Evolutionary conservation across 2,888 invertebrate genomes (phyloP), one percentile per base, ranked within the genome.

Genomic region (Halictus quadricinctus): DNA sequence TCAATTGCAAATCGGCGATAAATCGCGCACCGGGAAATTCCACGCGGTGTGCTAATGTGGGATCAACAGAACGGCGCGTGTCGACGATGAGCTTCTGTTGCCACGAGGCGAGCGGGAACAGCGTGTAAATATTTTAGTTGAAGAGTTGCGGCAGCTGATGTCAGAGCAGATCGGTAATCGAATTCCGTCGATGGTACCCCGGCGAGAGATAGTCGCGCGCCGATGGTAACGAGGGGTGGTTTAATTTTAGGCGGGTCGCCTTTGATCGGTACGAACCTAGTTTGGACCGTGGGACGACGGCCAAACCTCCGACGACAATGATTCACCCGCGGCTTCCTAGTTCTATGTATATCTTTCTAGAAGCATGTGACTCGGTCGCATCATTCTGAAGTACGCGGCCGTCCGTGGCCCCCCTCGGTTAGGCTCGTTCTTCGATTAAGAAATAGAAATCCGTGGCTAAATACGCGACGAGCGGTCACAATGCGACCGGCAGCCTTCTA

Each of bases 191-290:
- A 88, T 85, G 86, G 73, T 50, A 66, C 13, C n/a, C 7, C 13
- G 8, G 21, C 21, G 12, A 12, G 41, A 2, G n/a, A 18, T 13
- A n/a, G 43, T 21, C 5, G 43, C n/a, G 72, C 69, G 84, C 75
- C 69, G 84, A n/a, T 64, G 86, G 84, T 84, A 86, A 85, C 79
- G 73, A 80, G 74, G 88, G 76, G 81, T 15, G 77, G 82, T 88
- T 88, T 93, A 93, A 93, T 91, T 92, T 93, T 93, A 93, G 66
- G 92, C 82, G 50, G 85, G 90, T 87, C 69, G 69, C 69, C 91
- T 93, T 93, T 93, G 91, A 93, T 92, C 92, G 89, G 89, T 81
- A 88, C 93, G 88, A 91, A 90, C 93, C 93, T 93, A 93, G 92
- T 93, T 94, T 94, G 93, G 93, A 91, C 87, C 91, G 89, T 88